Evolutionary conservation across 1,140 invertebrate species (phyloP).

Genomic region (Pseudomyrmex flavicornis): DNA sequence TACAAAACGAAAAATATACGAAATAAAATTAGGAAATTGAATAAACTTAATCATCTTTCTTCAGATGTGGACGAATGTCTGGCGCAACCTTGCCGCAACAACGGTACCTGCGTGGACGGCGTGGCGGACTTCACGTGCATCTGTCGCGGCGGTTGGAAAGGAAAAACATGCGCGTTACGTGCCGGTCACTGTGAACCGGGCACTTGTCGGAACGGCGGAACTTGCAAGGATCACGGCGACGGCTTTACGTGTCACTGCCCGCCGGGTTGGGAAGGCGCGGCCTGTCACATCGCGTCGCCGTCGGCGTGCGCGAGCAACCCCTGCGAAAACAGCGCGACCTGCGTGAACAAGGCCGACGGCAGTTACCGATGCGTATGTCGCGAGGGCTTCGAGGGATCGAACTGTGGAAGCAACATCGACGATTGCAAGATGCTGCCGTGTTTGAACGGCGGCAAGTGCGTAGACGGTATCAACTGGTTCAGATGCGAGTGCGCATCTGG

Average conservation of each 20-base stretch:
- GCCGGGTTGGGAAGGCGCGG: slow-evolving; percentile 88
- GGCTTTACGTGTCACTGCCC: slow-evolving; percentile 88
- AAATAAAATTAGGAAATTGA: neutral
- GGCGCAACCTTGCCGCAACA: slow-evolving; percentile 90
- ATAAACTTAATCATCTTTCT: slow-evolving; percentile 61
- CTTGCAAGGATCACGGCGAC: slow-evolving; percentile 88
- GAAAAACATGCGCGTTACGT: slow-evolving; percentile 89
- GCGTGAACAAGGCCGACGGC: slow-evolving; percentile 89
- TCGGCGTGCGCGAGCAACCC: slow-evolving; percentile 89
- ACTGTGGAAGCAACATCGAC: slow-evolving; percentile 88
- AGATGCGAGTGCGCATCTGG: slow-evolving; percentile 90
- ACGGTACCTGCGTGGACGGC: slow-evolving; percentile 91
- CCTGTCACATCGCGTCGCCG: slow-evolving; percentile 90
- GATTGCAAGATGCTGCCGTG: slow-evolving; percentile 89
- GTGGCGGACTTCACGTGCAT: slow-evolving; percentile 91
- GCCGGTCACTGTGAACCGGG: slow-evolving; percentile 88
- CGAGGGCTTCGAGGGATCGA: slow-evolving; percentile 88
- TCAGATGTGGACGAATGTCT: slow-evolving; percentile 93
- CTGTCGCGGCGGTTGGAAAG: slow-evolving; percentile 92
- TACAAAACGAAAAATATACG: neutral
- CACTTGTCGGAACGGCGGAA: slow-evolving; percentile 88
- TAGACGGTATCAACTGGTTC: slow-evolving; percentile 93
- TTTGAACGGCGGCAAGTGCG: slow-evolving; percentile 91
- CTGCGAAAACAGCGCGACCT: slow-evolving; percentile 91
- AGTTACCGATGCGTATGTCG: slow-evolving; percentile 90